Evolutionary conservation across 2,888 invertebrate genomes (phyloP).

Genomic region (Aromia moschata): DNA sequence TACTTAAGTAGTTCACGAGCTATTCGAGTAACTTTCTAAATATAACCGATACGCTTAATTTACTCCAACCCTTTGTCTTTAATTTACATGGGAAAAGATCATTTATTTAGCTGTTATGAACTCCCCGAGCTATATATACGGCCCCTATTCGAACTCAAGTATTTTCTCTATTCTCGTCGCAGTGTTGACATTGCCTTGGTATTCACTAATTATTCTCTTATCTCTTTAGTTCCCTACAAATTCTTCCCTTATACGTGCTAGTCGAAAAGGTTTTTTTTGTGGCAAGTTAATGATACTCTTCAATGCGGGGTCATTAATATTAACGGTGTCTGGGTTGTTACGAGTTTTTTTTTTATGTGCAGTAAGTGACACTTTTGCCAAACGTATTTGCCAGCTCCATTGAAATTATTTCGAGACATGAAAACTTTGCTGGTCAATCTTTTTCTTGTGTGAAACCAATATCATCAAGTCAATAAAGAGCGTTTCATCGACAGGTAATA

Average conservation of each 20-base stretch:
- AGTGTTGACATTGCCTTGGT: conserved; percentile 15
- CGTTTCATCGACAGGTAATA: too few species aligned
- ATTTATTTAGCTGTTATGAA: background rate
- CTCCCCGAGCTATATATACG: conserved; percentile 10
- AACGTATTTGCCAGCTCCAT: too few species aligned
- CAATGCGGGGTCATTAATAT: conserved; percentile 16
- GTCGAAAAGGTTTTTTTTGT: conserved; percentile 17
- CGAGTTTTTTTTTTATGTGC: conserved; percentile 1
- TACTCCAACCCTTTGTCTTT: conserved; percentile 4
- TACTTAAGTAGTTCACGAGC: too few species aligned
- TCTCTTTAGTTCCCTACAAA: conserved; percentile 14
- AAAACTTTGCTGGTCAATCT: too few species aligned
- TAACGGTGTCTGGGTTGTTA: conserved; percentile 6
- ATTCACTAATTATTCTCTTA: conserved; percentile 21
- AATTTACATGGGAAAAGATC: conserved; percentile 8
- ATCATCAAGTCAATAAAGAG: too few species aligned
- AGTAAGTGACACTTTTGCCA: background rate
- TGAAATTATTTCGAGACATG: too few species aligned
- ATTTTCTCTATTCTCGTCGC: conserved; percentile 21
- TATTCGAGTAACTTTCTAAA: background rate
- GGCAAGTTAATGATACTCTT: conserved; percentile 3
- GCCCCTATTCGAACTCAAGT: conserved; percentile 15
- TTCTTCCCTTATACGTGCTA: conserved; percentile 18
- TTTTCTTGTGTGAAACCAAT: too few species aligned
- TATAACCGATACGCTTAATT: background rate